phyloP scores from a whole-genome alignment of 2,113 vertebrate species.

The Acanthisitta chloris region DNA sequence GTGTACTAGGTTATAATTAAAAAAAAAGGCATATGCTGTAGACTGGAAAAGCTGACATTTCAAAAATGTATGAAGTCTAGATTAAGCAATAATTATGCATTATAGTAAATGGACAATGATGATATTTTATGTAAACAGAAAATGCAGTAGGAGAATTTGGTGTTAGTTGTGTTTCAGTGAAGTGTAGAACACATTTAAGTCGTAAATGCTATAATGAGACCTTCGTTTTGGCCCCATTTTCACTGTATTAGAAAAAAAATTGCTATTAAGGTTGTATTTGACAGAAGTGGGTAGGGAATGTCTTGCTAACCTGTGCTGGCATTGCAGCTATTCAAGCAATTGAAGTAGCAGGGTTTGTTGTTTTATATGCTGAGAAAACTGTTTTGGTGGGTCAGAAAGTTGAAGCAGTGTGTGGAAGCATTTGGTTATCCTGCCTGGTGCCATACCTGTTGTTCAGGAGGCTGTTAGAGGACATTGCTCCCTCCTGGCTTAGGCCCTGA shows the following conservation, averaged over 20 bases:
- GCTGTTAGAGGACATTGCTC: not conserved
- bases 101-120: not conserved
- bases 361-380: fast-evolving
- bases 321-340: not conserved
- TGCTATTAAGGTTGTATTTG: not conserved
- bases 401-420: not conserved
- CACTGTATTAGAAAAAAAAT: not conserved
- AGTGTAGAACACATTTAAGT: not conserved
- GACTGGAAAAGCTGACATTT: not conserved
- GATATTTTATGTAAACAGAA: not conserved
- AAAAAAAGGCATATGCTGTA: not conserved
- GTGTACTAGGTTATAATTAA: not conserved
- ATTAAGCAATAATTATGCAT: not conserved
- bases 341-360: not conserved
- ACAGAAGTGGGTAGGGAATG: not conserved
- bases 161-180: not conserved
- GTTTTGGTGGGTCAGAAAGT: not conserved
- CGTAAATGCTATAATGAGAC: not conserved
- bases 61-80: not conserved
- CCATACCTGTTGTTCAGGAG: not conserved
- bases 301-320: not conserved
- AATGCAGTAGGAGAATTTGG: not conserved
- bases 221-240: not conserved
- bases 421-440: not conserved
- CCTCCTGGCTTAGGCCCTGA: not conserved